Evolutionary conservation across 2,888 invertebrate genomes (phyloP), one percentile per base, ranked within the genome.

Genomic region (Colletes collaris): DNA sequence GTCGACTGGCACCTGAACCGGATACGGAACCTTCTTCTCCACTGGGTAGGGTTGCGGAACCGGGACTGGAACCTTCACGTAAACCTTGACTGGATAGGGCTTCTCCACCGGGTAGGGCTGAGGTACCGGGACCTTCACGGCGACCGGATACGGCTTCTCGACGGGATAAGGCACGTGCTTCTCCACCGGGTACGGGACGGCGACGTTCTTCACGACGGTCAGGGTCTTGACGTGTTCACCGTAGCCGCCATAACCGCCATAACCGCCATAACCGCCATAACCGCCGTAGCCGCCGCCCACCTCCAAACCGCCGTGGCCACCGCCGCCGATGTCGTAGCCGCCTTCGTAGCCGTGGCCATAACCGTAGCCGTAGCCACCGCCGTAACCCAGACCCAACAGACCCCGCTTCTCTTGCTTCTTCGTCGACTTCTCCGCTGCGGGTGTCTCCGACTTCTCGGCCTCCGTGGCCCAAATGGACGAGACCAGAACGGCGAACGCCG

Each of bases 401-500:
- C 97, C 97, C 87, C 97, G 96, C 93, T 97, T 97, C 93, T 96
- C 96, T 92, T 96, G 95, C 93, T 97, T 97, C 94, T 97, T 92
- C 68, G 95, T 94, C 5, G 86, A 19, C n/a, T 78, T 76, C 0
- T 78, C 73, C 27, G 71, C 85, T n/a, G 53, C 16, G 16, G 82
- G 56, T 16, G 83, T 76, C 5, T 84, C 82, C 13, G 78, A 46
- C 69, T 87, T 83, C 56, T 73, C 94, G 95, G 94, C 92, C 93
- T 96, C 95, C 94, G 95, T 95, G 88, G 95, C 96, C 90, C 92
- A 93, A 81, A 94, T 93, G 83, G 96, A 95, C 93, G 96, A 92
- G 87, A 93, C 96, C 94, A 95, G 94, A 94, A 97, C 96, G 93
- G 95, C 94, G 94, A 97, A 95, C 94, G 96, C 94, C 93, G 95